Evolutionary conservation across 2,888 invertebrate species (phyloP), one percentile per base, ranked within the genome.

Genomic region (Diachrysia chrysitis): DNA sequence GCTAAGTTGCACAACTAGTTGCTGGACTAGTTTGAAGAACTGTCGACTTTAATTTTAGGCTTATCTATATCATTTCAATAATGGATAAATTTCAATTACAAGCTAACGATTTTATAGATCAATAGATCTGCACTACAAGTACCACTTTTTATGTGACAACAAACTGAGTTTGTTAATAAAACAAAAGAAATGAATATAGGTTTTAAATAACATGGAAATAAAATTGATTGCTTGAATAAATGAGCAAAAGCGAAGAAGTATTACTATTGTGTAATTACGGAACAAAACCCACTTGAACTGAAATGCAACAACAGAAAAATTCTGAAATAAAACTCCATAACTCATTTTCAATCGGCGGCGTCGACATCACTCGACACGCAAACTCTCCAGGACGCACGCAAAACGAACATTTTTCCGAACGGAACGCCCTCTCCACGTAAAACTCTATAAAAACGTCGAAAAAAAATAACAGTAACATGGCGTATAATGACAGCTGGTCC

Each of bases 401-500:
- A 95, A 95, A 93, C 94, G 94, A 92, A 92, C 94, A 95, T 95
- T 95, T 94, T 95, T 93, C 95, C 93, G 89, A 93, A 93, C 93
- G 91, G 90, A 92, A 93, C 94, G 94, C 94, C 93, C 93, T 92
- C 89, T 92, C 93, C 84, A 90, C 90, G 93, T 89, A 93, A 94
- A 95, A 94, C 95, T 95, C 93, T 93, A 95, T 94, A 92, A 95
- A 95, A 95, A 93, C 93, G 91, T 92, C 93, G 90, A 95, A 95
- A 95, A 67, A 94, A 95, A 94, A 93, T 90, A 93, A 95, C 95
- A 93, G 95, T 95, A 94, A 94, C 95, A 95, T 95, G 93, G 95
- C 95, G 95, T 94, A 95, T 95, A 95, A 95, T 95, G 95, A 95
- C 95, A 95, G 95, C 95, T 95, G 95, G 95, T 95, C 95, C 95